Conservation (phyloP, 2,113 vertebrate species). For the Prunella fulvescens region DNA sequence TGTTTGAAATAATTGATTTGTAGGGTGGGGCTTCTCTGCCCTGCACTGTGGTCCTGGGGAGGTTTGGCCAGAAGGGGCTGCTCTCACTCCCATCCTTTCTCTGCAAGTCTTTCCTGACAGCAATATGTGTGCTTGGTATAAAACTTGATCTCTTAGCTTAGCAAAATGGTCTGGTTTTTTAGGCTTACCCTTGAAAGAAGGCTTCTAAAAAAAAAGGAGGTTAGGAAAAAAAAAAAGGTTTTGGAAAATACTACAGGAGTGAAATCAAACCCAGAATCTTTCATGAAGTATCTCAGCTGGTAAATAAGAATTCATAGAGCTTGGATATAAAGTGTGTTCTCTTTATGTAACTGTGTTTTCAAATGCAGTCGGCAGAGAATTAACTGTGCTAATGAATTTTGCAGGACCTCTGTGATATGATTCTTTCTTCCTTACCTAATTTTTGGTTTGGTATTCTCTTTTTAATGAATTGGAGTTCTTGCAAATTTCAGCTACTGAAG, state of each 20-base stretch:
- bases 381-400: neutral
- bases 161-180: neutral
- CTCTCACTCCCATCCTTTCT: neutral
- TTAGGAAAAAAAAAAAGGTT: neutral
- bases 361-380: neutral
- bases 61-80: neutral
- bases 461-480: neutral
- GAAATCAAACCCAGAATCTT: neutral
- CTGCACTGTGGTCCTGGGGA: neutral
- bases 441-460: neutral
- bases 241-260: neutral
- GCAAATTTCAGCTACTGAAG: neutral
- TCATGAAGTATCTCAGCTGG: neutral
- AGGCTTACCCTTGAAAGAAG: neutral
- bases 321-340: neutral
- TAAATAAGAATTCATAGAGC: neutral
- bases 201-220: neutral
- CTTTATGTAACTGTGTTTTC: neutral
- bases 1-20: neutral
- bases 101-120: neutral
- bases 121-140: neutral
- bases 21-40: neutral
- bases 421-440: neutral
- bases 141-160: neutral
- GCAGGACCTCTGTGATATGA: neutral